Conservation (phyloP, 1,140 invertebrate genomes). For the Oryzaephilus surinamensis region DNA sequence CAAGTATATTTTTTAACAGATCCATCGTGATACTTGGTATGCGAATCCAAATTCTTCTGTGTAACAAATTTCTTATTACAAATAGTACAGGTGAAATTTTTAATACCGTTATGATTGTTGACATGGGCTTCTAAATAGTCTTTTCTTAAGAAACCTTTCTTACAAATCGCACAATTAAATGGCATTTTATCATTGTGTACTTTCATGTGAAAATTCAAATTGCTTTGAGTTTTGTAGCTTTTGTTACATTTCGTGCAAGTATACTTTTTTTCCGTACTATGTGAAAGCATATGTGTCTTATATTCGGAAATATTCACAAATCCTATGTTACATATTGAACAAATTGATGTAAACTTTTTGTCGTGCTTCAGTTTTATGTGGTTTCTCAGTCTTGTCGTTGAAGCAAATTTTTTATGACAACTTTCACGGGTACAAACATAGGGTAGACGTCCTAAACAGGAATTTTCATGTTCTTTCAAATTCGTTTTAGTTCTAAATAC, state of each 20-base stretch:
- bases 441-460: constrained; percentile 26
- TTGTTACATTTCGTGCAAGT: constrained; percentile 21
- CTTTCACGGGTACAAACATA: constrained; percentile 26
- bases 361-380: constrained; percentile 31
- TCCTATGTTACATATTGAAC: constrained; percentile 32
- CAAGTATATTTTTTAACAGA: constrained; percentile 24
- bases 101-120: constrained; percentile 30
- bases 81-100: constrained; percentile 25
- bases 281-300: constrained; percentile 28
- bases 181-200: constrained; percentile 26
- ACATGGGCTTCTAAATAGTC: constrained; percentile 32
- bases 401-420: constrained; percentile 31
- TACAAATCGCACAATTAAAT: constrained; percentile 24
- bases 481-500: constrained; percentile 16
- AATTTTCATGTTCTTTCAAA: constrained; percentile 30
- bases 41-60: constrained; percentile 30
- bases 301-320: constrained; percentile 31
- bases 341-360: constrained; percentile 31
- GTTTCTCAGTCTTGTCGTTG: constrained; percentile 28
- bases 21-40: constrained; percentile 28
- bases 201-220: constrained; percentile 34
- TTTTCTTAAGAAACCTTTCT: constrained; percentile 31
- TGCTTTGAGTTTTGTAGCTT: constrained; percentile 32
- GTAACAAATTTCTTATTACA: constrained; percentile 30
- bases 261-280: constrained; percentile 30